Evolutionary conservation across 2,113 vertebrate species (phyloP).

Genomic region (Rhabdornis inornatus): DNA sequence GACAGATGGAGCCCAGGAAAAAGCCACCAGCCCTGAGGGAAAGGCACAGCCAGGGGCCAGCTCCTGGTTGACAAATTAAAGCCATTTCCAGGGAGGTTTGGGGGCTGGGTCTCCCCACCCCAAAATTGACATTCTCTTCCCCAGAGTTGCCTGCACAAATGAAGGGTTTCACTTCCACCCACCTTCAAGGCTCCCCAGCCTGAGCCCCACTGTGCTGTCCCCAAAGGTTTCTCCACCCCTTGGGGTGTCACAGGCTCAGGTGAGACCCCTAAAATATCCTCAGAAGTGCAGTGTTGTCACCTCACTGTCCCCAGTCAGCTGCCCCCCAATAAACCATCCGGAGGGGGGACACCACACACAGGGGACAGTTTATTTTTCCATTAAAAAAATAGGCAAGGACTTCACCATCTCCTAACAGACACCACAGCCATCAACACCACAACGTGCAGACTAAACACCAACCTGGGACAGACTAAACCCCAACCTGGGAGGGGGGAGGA

Average conservation of each 20-base stretch:
- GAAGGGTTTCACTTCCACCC: background rate
- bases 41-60: background rate
- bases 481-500: background rate
- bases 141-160: background rate
- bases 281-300: background rate
- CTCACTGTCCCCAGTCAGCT: background rate
- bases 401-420: slow-evolving; percentile 46
- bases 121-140: background rate
- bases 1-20: background rate
- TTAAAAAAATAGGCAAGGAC: slow-evolving; percentile 62
- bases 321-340: rapidly evolving
- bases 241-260: background rate
- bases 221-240: background rate
- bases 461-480: background rate
- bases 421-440: slow-evolving; percentile 53
- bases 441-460: background rate
- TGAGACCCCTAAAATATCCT: background rate
- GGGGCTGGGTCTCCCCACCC: background rate
- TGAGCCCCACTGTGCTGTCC: background rate
- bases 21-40: background rate
- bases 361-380: slow-evolving; percentile 56
- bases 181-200: background rate
- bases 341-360: background rate
- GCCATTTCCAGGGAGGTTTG: background rate
- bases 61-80: background rate